phyloP scores from a whole-genome alignment of 92 coral and sea anemone species.

The Scolanthus callimorphus region DNA sequence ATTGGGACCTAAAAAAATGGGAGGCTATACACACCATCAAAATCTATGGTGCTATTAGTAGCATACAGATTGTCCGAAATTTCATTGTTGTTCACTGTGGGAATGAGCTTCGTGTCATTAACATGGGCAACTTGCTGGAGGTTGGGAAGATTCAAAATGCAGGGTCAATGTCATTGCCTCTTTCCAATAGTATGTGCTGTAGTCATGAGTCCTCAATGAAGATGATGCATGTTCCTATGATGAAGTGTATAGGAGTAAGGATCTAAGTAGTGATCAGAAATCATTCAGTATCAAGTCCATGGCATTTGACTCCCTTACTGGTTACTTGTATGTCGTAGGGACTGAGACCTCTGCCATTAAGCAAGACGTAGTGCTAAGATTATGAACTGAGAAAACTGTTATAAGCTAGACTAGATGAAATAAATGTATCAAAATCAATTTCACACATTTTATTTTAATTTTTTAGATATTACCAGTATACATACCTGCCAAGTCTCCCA shows the following conservation, averaged over 20 bases:
- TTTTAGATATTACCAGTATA: too few relatives aligned
- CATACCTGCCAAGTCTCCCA: too few relatives aligned
- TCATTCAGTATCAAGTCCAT: conserved; percentile 31
- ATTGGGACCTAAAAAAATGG: conserved; percentile 90
- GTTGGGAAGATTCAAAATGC: conserved; percentile 40
- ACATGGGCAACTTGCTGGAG: conserved; percentile 83
- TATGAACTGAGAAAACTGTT: too few relatives aligned
- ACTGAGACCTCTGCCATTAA: conserved; percentile 18
- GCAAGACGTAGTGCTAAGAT: conserved; percentile 45
- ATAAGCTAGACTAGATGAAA: too few relatives aligned
- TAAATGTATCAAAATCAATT: too few relatives aligned
- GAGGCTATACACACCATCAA: conserved; percentile 52
- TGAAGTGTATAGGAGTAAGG: conserved; percentile 48
- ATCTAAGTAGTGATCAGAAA: conserved; percentile 35
- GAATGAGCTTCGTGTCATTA: conserved; percentile 46
- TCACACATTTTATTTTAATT: too few relatives aligned
- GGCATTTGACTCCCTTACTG: conserved; percentile 47
- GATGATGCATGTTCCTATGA: conserved; percentile 30
- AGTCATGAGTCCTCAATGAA: conserved; percentile 28
- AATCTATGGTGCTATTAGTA: conserved; percentile 31
- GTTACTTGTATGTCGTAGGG: conserved; percentile 48
- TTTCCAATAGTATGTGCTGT: conserved; percentile 36
- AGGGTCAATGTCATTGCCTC: conserved; percentile 47
- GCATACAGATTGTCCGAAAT: conserved; percentile 53
- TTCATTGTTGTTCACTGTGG: conserved; percentile 52